Base-by-base conservation (phyloP, 1,140 invertebrate species). In the Acyrthosiphon pisum region DNA sequence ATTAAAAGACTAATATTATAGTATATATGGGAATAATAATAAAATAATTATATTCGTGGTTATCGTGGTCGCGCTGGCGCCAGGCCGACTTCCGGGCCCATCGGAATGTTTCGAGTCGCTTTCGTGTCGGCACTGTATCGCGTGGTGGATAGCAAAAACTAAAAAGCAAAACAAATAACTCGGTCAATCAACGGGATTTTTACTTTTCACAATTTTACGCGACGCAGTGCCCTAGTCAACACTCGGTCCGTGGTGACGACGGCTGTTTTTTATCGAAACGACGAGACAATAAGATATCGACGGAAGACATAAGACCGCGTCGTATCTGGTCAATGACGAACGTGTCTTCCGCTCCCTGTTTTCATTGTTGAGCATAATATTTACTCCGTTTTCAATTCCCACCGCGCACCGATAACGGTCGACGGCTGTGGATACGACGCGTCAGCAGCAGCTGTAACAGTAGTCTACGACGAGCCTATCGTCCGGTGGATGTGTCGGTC, bases 141-240 rank as follows among this genome's bases (percentile, higher is more conserved):
- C 91, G 76, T 93, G 91, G 81, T 26, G 37, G 9, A 84, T 18
- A n/a, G 91, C 76, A 8, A 50, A 92, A 81, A 91, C 37, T 41
- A 41, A 46, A 46, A 46, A 46, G 7, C 60, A 92, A 81, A 93
- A 93, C 91, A 93, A 50, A 53, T 35, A 92, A 50, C 76, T 92
- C 91, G 91, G 91, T 93, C 91, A 93, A 86, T 84, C 91, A 93
- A 93, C 91, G 91, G 91, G 81, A 93, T 83, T 86, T 53, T 41
- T 18, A 56, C 56, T 60, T 60, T 44, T 6, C 60, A 41, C 60
- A 68, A n/a, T 68, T n/a, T n/a, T 68, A 68, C 60, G 60, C 60
- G 30, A n/a, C 60, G 60, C 30, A 68, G 60, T 68, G 60, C 30
- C 30, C 30, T 18, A 68, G 60, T 68, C 60, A 68, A 8, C 60